These are phyloP conservation scores for Protosalanx chinensis DNA, from an alignment of 2,797 vertebrate species.

Conservation along the genomic window DNA sequence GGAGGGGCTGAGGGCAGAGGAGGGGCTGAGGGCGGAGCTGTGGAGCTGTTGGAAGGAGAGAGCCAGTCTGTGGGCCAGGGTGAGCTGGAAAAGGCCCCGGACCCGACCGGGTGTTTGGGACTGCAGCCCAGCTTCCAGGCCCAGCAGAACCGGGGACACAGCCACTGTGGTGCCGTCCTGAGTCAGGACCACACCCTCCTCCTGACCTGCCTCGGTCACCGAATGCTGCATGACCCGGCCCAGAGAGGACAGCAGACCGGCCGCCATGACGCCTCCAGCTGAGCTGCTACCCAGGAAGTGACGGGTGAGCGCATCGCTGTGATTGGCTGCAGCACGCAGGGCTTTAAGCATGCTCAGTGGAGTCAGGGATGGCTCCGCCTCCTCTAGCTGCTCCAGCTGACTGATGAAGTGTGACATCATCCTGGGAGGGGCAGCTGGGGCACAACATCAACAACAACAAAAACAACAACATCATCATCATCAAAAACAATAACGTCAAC, in stretches of 20 bases:
- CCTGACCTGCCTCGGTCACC: constrained; percentile 44
- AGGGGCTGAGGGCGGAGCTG: not conserved
- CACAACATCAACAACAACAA: constrained; percentile 7
- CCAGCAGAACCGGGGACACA: constrained; percentile 73
- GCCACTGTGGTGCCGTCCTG: constrained; percentile 83
- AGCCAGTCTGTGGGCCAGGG: constrained; percentile 67
- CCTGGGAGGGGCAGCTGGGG: constrained; percentile 48
- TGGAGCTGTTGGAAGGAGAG: constrained; percentile 50
- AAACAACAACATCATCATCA: not conserved
- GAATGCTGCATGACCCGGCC: constrained; percentile 49
- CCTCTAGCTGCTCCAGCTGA: constrained; percentile 65
- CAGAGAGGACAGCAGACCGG: constrained; percentile 53
- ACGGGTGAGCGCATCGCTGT: constrained; percentile 41
- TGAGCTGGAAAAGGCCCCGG: constrained; percentile 57
- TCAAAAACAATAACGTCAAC: not conserved
- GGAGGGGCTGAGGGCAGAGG: too few species aligned
- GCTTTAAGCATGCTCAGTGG: constrained; percentile 39
- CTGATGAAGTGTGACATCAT: constrained; percentile 72
- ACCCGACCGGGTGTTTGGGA: not conserved
- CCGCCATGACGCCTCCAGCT: constrained; percentile 16
- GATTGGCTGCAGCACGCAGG: constrained; percentile 50
- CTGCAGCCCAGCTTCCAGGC: constrained; percentile 73
- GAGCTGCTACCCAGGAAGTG: constrained; percentile 51
- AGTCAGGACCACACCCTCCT: constrained; percentile 76
- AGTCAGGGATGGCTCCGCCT: constrained; percentile 9